Evolutionary conservation across 2,888 invertebrate genomes (phyloP).

Genomic region (Volucella inanis): DNA sequence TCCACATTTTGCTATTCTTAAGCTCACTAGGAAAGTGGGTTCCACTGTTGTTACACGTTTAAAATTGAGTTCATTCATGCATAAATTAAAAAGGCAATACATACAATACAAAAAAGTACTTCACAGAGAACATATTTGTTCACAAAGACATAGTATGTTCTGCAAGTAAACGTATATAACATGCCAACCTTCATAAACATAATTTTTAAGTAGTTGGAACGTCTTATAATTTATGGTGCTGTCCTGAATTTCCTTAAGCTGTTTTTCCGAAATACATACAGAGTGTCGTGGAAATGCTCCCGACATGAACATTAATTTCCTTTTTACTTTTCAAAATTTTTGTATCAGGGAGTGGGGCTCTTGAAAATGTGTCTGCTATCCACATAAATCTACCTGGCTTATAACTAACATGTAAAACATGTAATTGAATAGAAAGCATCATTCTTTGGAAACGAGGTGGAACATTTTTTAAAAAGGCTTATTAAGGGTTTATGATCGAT

Average conservation of each 20-base stretch:
- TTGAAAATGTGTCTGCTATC: conserved; percentile 5
- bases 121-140: no score
- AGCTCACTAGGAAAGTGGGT: no score
- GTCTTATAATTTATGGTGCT: conserved; percentile 11
- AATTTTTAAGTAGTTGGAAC: conserved; percentile 17
- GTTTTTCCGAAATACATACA: conserved; percentile 33
- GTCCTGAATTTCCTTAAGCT: conserved; percentile 15
- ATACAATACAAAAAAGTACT: no score
- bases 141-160: no score
- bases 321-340: conserved; percentile 50
- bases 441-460: conserved; percentile 17
- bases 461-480: conserved; percentile 7
- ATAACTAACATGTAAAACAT: conserved; percentile 4
- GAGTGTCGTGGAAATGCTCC: conserved; percentile 6
- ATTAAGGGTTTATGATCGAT: conserved; percentile 57
- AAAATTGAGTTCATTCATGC: no score
- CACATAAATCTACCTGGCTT: conserved; percentile 16
- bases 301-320: conserved; percentile 29
- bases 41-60: no score
- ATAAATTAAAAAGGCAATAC: no score
- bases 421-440: conserved; percentile 9
- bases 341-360: conserved; percentile 2
- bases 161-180: no score
- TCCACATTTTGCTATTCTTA: no score
- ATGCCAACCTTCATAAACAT: background rate